Evolutionary conservation across 2,113 vertebrate genomes (phyloP), one percentile per base, ranked within the genome.

Genomic region (Mus pahari): DNA sequence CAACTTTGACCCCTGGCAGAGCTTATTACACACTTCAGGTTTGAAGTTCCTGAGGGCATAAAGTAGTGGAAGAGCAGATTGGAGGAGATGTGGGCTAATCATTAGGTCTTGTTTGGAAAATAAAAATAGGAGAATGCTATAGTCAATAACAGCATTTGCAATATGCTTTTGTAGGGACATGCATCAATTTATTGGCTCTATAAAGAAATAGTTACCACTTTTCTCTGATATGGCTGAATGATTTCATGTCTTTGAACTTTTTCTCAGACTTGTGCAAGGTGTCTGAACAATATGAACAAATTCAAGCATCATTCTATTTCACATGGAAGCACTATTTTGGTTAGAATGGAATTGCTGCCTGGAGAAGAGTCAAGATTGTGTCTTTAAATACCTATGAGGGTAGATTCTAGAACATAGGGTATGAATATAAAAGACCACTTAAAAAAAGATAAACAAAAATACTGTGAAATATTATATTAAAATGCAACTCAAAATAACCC

Each of bases 391-490:
- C 3, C 20, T 70, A 50, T 55, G 48, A 66, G 8, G 26, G 1
- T 90, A 5, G 24, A 91, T 22, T 70, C 55, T 2, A 26, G 39
- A 95, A 87, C 33, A 9, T 71, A 39, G 36, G 17, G n/a, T 71
- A 36, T 3, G 70, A 1, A n/a, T n/a, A 36, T n/a, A 31, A 71
- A 20, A 71, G 20, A n/a, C 0, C 36, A 71, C 24, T 75, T 45
- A 28, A 28, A 48, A 48, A 28, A 28, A 48, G 42, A 75, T 24
- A 74, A 26, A 36, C 64, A 1, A 58, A 22, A 45, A 36, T 16
- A 60, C 4, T 90, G 45, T 86, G 81, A 74, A 88, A 50, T 87
- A 71, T 71, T 71, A 83, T 66, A n/a, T 71, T 31, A 87, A 70
- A 71, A n/a, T 12, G 19, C 74, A 55, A 74, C 4, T 36, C 64